These are phyloP conservation scores for Neuroterus valhalla DNA, from an alignment of 1,140 invertebrate species.

Conservation along the genomic window DNA sequence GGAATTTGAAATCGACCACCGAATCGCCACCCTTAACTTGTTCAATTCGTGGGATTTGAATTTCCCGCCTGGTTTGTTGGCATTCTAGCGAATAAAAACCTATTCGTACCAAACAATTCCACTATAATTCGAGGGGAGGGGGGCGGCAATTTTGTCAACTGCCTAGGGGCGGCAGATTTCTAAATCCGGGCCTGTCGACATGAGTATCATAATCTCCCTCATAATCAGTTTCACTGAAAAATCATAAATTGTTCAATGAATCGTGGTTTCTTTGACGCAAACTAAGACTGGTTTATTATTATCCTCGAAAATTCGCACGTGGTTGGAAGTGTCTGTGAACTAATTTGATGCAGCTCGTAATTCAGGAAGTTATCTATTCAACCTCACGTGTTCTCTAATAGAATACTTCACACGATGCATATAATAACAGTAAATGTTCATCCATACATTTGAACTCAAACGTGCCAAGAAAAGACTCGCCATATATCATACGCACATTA, in stretches of 20 bases:
- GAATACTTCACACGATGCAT: slow-evolving; percentile 23
- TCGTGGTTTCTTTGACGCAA: too few relatives aligned
- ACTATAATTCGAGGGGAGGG: too few relatives aligned
- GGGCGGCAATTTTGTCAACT: too few relatives aligned
- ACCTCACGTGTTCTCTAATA: slow-evolving; percentile 6
- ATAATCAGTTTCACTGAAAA: neutral
- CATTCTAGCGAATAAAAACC: too few relatives aligned
- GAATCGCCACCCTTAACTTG: too few relatives aligned
- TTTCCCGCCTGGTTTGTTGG: too few relatives aligned
- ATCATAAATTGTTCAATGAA: neutral
- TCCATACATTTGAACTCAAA: slow-evolving; percentile 3
- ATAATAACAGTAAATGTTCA: neutral
- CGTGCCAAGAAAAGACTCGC: neutral
- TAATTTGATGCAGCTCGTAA: neutral
- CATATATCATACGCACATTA: slow-evolving; percentile 46
- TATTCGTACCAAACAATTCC: too few relatives aligned
- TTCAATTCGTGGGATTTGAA: too few relatives aligned
- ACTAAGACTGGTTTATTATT: neutral
- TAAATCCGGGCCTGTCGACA: too few relatives aligned
- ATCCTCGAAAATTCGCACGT: neutral
- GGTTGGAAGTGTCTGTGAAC: neutral
- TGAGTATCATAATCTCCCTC: slow-evolving; percentile 1
- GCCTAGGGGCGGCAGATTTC: too few relatives aligned
- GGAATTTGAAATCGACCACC: too few relatives aligned
- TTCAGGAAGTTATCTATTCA: neutral